Conservation (phyloP, 2,113 vertebrate species). For the Pomatorhinus ruficollis region DNA sequence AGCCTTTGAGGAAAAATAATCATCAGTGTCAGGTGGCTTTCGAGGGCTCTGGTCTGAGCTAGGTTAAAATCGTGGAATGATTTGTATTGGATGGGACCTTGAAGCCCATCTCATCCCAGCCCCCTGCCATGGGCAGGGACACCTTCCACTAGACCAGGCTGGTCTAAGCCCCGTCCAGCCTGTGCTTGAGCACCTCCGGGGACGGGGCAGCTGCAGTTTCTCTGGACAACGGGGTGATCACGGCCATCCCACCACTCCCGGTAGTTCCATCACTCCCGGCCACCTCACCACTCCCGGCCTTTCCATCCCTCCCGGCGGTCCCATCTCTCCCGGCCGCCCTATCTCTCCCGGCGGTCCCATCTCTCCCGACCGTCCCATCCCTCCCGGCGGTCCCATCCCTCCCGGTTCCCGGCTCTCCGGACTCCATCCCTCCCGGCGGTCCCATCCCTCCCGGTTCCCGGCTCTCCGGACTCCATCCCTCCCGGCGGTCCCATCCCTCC, state of each 20-base stretch:
- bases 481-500: no score
- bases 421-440: no score
- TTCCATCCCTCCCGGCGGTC: no score
- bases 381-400: no score
- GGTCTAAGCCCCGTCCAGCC: neutral
- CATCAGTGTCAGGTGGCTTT: neutral
- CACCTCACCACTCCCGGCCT: no score
- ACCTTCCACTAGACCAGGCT: neutral
- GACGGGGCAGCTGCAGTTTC: rapidly evolving
- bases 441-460: neutral
- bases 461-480: no score
- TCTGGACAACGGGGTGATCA: rapidly evolving
- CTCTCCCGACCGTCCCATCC: no score
- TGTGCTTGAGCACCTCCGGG: neutral
- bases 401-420: no score
- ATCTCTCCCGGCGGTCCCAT: no score
- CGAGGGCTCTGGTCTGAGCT: rapidly evolving
- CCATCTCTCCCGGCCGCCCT: no score
- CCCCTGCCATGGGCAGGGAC: neutral
- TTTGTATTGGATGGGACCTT: neutral
- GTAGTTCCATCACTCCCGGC: no score
- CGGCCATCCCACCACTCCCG: rapidly evolving
- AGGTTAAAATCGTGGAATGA: neutral
- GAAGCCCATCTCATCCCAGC: neutral
- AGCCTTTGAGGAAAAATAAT: neutral